phyloP scores from a whole-genome alignment of 2,113 vertebrate species.

The Sciurus niger region DNA sequence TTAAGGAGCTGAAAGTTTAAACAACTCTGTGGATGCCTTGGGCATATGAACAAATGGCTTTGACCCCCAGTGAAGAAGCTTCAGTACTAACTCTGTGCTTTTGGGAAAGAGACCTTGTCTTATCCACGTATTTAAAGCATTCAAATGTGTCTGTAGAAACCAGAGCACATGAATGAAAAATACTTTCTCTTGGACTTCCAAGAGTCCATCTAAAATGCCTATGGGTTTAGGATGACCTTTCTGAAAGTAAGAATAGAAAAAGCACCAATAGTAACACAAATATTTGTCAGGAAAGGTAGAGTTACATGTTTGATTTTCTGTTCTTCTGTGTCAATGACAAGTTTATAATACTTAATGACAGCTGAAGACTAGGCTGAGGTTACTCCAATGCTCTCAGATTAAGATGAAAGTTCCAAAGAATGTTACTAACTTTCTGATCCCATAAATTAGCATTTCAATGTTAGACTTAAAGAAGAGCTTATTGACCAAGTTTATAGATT shows the following conservation, averaged over 20 bases:
- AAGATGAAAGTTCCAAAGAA: not conserved
- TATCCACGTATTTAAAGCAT: not conserved
- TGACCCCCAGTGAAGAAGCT: not conserved
- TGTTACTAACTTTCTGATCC: not conserved
- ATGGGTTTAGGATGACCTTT: not conserved
- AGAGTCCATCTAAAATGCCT: not conserved
- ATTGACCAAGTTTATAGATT: not conserved
- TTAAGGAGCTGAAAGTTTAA: not conserved
- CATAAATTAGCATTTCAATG: not conserved
- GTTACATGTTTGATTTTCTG: not conserved
- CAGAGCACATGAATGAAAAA: not conserved
- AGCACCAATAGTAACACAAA: not conserved
- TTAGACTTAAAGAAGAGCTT: not conserved
- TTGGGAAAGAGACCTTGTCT: not conserved
- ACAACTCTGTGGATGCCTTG: not conserved
- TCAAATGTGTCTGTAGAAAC: not conserved
- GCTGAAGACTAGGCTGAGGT: not conserved
- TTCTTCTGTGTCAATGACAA: not conserved
- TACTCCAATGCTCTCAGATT: not conserved
- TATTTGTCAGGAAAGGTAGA: not conserved
- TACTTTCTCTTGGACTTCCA: not conserved
- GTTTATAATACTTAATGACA: slow-evolving; percentile 22
- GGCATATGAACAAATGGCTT: not conserved
- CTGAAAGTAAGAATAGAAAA: not conserved
- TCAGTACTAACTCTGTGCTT: not conserved